Percentiles rank a stretch among this genome's conserved stretches.
Evolutionary conservation across 2,113 vertebrate species (phyloP).

Genomic region (Brachyhypopomus gauderio): DNA sequence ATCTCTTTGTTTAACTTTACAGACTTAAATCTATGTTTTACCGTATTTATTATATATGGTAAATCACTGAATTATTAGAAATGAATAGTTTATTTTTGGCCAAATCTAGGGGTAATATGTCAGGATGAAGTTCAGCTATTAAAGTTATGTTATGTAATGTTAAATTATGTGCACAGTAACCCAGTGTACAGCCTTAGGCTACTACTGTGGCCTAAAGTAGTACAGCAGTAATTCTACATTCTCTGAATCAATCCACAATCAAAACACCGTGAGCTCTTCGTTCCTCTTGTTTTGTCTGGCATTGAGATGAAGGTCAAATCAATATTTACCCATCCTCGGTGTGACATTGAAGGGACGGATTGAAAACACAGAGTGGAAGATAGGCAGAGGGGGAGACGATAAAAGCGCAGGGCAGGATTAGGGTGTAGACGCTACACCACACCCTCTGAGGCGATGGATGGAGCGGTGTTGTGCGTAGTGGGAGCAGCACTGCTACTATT

Average conservation of each 20-base stretch:
- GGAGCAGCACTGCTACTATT: conserved; percentile 58
- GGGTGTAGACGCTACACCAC: not conserved
- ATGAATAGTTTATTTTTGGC: conserved; percentile 44
- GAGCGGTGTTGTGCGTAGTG: conserved; percentile 58
- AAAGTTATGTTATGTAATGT: too few relatives aligned
- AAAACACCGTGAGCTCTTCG: not conserved
- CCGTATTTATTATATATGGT: conserved; percentile 34
- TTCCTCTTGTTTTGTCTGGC: not conserved
- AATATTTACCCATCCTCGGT: conserved; percentile 70
- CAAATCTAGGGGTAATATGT: conserved; percentile 3
- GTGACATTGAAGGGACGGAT: not conserved
- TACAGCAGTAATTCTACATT: too few relatives aligned
- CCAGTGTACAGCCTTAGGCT: conserved; percentile 10
- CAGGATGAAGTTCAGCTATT: conserved; percentile 23
- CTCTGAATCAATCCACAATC: not conserved
- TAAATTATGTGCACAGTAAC: conserved; percentile 22
- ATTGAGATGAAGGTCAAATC: conserved; percentile 44
- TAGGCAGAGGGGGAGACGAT: conserved; percentile 48
- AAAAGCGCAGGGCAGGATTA: conserved; percentile 53
- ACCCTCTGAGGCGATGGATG: conserved; percentile 49
- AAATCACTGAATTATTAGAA: conserved; percentile 43
- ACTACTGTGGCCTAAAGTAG: not conserved
- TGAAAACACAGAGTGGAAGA: not conserved
- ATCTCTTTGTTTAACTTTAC: conserved; percentile 40
- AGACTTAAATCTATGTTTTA: conserved; percentile 12